Conservation (phyloP, 2,113 vertebrate genomes). For the Phalacrocorax brasilianus region DNA sequence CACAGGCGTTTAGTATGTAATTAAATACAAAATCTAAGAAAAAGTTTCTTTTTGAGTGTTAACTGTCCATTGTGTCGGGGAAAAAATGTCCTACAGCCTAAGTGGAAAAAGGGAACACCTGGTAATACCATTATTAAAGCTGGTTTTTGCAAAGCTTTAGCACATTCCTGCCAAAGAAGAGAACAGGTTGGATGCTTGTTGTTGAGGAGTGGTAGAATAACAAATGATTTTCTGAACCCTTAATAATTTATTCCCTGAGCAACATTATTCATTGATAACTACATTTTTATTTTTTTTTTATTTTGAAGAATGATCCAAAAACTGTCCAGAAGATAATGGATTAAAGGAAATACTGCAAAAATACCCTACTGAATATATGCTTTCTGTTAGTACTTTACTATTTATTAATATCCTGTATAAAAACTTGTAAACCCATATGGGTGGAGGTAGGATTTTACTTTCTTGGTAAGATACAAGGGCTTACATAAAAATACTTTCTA, state of each 20-base stretch:
- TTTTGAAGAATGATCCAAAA: neutral
- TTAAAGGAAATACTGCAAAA: neutral
- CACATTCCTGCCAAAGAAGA: neutral
- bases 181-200: neutral
- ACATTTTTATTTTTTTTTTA: neutral
- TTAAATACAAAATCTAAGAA: neutral
- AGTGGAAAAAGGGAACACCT: neutral
- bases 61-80: neutral
- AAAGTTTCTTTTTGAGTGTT: neutral
- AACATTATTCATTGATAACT: neutral
- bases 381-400: neutral
- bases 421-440: neutral
- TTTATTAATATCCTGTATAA: constrained; percentile 4
- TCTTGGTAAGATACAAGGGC: neutral
- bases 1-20: accelerated
- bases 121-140: neutral
- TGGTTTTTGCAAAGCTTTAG: neutral
- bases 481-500: neutral
- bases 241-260: neutral
- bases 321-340: neutral
- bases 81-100: neutral
- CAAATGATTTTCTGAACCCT: neutral
- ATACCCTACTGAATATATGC: neutral
- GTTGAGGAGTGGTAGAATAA: neutral
- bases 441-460: constrained; percentile 1